These are phyloP conservation scores for Actinopyga echinites DNA, from an alignment of 53 echinoderm and acorn worm genomes.

Conservation along the genomic window DNA sequence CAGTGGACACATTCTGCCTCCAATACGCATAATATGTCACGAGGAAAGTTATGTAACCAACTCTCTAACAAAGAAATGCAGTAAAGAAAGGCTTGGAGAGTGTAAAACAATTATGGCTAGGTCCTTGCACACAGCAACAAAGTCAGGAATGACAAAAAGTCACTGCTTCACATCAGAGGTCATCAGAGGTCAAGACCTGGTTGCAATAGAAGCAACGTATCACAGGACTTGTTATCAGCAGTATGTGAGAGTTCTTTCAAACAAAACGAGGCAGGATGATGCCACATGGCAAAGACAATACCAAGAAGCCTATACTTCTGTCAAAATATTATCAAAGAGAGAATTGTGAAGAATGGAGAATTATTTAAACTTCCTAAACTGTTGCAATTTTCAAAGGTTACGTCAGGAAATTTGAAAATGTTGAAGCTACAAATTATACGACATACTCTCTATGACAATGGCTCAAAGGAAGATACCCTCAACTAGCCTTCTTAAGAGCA, in stretches of 20 bases:
- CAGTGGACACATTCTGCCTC: background rate
- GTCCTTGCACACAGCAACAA: too few species aligned
- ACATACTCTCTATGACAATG: too few species aligned
- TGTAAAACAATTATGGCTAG: too few species aligned
- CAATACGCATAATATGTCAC: background rate
- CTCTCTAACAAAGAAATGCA: background rate
- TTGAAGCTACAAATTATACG: too few species aligned
- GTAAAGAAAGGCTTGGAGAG: background rate
- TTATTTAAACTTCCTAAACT: constrained; percentile 21
- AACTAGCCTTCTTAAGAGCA: too few species aligned
- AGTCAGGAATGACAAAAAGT: background rate
- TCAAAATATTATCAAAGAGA: constrained; percentile 27
- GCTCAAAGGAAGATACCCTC: too few species aligned
- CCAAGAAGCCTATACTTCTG: constrained; percentile 21
- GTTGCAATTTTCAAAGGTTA: background rate
- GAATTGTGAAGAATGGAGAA: constrained; percentile 32
- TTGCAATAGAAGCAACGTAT: constrained; percentile 12
- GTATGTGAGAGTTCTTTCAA: constrained; percentile 25
- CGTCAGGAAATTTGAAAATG: too few species aligned
- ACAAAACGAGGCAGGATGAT: background rate
- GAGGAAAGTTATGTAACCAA: background rate
- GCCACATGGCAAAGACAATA: background rate
- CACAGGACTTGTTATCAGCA: constrained; percentile 9
- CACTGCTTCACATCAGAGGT: constrained; percentile 20
- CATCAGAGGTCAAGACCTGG: constrained; percentile 18